phyloP scores from a whole-genome alignment of 2,797 vertebrate genomes.

The Cyclopterus lumpus region DNA sequence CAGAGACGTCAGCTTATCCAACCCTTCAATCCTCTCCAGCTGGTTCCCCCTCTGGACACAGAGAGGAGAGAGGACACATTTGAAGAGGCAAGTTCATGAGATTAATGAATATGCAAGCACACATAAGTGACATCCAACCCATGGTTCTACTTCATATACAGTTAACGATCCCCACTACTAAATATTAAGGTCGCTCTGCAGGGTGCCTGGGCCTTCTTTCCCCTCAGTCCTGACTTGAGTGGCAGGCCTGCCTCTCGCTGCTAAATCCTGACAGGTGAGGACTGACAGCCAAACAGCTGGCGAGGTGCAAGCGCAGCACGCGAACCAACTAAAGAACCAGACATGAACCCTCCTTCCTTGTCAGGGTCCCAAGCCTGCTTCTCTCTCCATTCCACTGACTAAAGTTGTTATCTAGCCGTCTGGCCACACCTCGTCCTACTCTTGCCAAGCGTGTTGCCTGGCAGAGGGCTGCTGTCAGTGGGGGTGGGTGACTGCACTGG shows the following conservation, averaged over 20 bases:
- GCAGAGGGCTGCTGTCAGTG: constrained; percentile 71
- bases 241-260: constrained; percentile 61
- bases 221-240: constrained; percentile 58
- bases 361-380: constrained; percentile 45
- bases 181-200: constrained; percentile 57
- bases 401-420: constrained; percentile 69
- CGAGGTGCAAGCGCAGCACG: constrained; percentile 62
- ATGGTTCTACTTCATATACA: constrained; percentile 33
- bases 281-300: constrained; percentile 82
- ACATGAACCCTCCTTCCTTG: constrained; percentile 37
- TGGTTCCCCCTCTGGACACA: constrained; percentile 87
- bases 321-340: constrained; percentile 58
- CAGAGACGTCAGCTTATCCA: constrained; percentile 84
- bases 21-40: constrained; percentile 84
- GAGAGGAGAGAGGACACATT: constrained; percentile 30
- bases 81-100: constrained; percentile 12
- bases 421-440: constrained; percentile 64
- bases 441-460: constrained; percentile 72
- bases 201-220: constrained; percentile 49
- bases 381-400: constrained; percentile 57
- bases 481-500: constrained; percentile 60
- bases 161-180: constrained; percentile 39
- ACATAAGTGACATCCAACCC: constrained; percentile 19
- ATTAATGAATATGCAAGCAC: constrained; percentile 30
- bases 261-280: constrained; percentile 69